phyloP scores from a whole-genome alignment of 2,888 invertebrate genomes.

The Opisthograptis luteolata region DNA sequence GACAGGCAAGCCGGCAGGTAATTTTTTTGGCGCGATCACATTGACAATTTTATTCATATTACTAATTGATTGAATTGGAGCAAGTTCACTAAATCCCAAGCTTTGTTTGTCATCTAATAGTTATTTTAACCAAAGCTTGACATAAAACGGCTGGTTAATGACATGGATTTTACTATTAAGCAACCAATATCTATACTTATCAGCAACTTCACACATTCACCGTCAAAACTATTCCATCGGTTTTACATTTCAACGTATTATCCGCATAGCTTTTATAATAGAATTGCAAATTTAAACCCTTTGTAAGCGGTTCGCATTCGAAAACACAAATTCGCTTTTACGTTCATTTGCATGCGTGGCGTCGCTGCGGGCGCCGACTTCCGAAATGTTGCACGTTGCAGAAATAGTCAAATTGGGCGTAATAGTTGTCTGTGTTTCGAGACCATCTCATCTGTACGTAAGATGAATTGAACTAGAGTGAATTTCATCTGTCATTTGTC shows the following conservation, averaged over 20 bases:
- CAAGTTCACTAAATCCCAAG: too few species aligned
- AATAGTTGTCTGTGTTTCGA: slow-evolving; percentile 15
- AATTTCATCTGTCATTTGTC: not conserved
- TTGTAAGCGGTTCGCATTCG: slow-evolving; percentile 80
- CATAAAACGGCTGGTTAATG: not conserved
- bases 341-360: slow-evolving; percentile 70
- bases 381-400: slow-evolving; percentile 56
- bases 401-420: slow-evolving; percentile 18
- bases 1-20: too few species aligned
- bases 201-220: slow-evolving; percentile 39
- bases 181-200: slow-evolving; percentile 6
- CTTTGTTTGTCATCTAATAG: too few species aligned
- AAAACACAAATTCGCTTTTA: slow-evolving; percentile 83
- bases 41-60: not conserved
- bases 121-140: not conserved
- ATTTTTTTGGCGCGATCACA: too few species aligned
- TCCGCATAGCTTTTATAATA: slow-evolving; percentile 76
- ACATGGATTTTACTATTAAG: slow-evolving; percentile 8
- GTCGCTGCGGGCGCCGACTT: slow-evolving; percentile 55
- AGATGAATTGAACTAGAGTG: too few species aligned
- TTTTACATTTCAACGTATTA: slow-evolving; percentile 75
- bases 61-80: too few species aligned
- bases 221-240: slow-evolving; percentile 63
- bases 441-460: not conserved
- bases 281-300: slow-evolving; percentile 84